Evolutionary conservation across 1,140 invertebrate species (phyloP).

Genomic region (Idris sp.): DNA sequence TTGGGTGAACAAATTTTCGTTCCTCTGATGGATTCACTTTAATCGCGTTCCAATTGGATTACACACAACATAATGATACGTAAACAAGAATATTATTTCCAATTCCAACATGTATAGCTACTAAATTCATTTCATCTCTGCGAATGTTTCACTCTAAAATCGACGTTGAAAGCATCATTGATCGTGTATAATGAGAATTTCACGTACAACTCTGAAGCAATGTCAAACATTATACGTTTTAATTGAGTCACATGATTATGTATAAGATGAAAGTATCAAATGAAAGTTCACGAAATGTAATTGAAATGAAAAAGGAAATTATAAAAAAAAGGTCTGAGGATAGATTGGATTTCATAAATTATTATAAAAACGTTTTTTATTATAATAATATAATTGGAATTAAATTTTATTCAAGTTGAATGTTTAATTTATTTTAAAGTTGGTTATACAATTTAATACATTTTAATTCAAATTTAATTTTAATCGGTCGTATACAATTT

Average conservation of each 20-base stretch:
- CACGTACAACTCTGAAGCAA: conserved; percentile 16
- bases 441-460: no score
- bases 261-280: conserved; percentile 2
- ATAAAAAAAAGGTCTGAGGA: no score
- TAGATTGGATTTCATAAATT: no score
- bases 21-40: not conserved
- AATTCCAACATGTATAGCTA: conserved; percentile 20
- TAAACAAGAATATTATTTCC: conserved; percentile 34
- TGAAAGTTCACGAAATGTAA: no score
- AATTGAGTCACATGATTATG: conserved; percentile 16
- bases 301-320: no score
- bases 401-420: no score
- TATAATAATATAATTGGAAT: no score
- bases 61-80: conserved; percentile 21
- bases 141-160: conserved; percentile 14
- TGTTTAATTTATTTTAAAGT: no score
- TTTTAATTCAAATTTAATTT: no score
- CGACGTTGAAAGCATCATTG: conserved; percentile 7
- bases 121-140: conserved; percentile 16
- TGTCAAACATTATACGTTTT: conserved; percentile 17
- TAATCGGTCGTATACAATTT: no score
- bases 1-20: conserved; percentile 2
- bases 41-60: conserved; percentile 13
- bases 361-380: no score
- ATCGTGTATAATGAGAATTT: conserved; percentile 6